These are phyloP conservation scores for Euzetes globulus DNA, from an alignment of 2,888 invertebrate species.

Conservation along the genomic window DNA sequence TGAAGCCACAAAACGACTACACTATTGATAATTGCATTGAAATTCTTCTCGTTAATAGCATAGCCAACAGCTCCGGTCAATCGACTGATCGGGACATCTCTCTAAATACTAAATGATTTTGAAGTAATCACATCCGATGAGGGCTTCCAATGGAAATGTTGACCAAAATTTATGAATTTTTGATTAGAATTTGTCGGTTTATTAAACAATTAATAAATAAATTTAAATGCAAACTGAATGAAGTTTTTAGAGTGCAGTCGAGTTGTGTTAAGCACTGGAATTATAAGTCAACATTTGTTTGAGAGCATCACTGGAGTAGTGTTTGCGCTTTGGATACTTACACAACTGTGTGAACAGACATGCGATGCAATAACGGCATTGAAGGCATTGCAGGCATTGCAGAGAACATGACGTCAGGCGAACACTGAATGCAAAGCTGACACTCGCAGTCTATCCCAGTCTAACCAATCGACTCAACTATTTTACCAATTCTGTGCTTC, in stretches of 20 bases:
- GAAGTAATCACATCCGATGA: too few species aligned
- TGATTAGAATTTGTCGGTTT: too few species aligned
- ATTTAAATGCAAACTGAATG: not conserved
- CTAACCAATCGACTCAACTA: not conserved
- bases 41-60: too few species aligned
- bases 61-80: too few species aligned
- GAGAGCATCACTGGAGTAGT: not conserved
- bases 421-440: not conserved
- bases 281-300: not conserved
- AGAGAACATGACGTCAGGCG: slow-evolving; percentile 1
- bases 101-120: too few species aligned
- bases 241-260: not conserved
- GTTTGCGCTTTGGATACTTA: not conserved
- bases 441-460: not conserved
- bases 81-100: too few species aligned
- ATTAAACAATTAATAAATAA: too few species aligned
- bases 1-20: too few species aligned
- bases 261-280: not conserved
- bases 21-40: too few species aligned
- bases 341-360: not conserved
- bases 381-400: slow-evolving; percentile 6
- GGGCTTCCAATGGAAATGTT: too few species aligned
- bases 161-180: too few species aligned
- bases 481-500: not conserved
- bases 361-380: slow-evolving; percentile 15